These are phyloP conservation scores for Piprites chloris DNA, from an alignment of 2,113 vertebrate species.

Conservation along the genomic window DNA sequence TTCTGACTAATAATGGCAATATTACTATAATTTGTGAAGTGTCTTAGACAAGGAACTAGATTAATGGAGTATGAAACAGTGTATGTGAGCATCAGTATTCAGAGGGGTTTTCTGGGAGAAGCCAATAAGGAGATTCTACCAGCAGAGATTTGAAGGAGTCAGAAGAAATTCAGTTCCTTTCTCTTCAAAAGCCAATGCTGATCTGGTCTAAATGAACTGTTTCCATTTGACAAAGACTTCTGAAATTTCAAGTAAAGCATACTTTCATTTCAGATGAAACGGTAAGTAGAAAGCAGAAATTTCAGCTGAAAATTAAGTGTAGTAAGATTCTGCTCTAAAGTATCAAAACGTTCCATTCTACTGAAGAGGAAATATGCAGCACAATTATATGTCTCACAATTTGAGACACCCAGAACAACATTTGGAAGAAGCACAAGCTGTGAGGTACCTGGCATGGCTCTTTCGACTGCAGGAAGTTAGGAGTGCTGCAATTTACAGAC, in stretches of 20 bases:
- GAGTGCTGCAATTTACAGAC: neutral
- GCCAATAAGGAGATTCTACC: neutral
- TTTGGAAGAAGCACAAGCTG: neutral
- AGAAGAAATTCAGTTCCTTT: neutral
- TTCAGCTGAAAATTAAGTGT: neutral
- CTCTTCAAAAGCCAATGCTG: neutral
- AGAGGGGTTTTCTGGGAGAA: neutral
- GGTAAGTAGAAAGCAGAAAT: neutral
- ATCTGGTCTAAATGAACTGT: neutral
- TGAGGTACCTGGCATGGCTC: neutral
- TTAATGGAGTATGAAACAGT: neutral
- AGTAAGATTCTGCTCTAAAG: neutral
- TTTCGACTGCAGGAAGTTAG: neutral
- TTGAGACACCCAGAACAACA: neutral
- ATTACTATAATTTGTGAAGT: neutral
- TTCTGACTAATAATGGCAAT: conserved; percentile 10
- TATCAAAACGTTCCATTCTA: neutral
- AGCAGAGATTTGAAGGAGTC: neutral
- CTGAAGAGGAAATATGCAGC: neutral
- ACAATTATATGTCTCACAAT: neutral
- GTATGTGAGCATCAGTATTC: neutral
- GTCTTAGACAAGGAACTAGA: neutral
- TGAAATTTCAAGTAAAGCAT: neutral
- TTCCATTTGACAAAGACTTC: neutral
- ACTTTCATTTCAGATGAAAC: neutral